Base-by-base conservation (phyloP, 2,888 invertebrate species). In the Willowsia nigromaculata region DNA sequence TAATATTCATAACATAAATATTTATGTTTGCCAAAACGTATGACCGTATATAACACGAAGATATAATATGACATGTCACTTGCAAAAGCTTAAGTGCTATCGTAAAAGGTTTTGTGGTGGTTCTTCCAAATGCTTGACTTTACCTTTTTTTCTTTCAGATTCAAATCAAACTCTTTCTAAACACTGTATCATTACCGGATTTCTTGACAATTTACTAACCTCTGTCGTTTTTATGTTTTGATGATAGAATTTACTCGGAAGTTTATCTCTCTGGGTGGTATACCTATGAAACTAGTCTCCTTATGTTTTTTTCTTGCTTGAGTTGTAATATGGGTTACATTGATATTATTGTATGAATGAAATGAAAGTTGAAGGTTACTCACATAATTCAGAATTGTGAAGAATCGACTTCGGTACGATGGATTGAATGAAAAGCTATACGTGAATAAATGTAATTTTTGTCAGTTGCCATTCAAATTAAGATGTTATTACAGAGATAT, bases 21-120 rank as follows among this genome's bases (percentile, higher is more conserved):
- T 88, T 88, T 88, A 88, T 88, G 62, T 88, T 83, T 88, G 88
- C 88, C 88, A 88, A 88, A 88, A 6, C 50, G n/a, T 30, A n/a
- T n/a, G n/a, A n/a, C n/a, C n/a, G n/a, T n/a, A n/a, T n/a, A n/a
- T 33, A n/a, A 22, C 13, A 1, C 15, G 18, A 5, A 56, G 56
- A 22, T 22, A 18, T 56, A 22, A 13, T 74, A 37, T 27, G 11
- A 56, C 15, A 1, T 22, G 56, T 13, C 18, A n/a, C 1, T 56
- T 25, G 18, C 25, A 25, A 56, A 56, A 22, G 56, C 56, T 22
- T n/a, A n/a, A n/a, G n/a, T n/a, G n/a, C n/a, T n/a, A n/a, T n/a
- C n/a, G n/a, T n/a, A n/a, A n/a, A n/a, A n/a, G n/a, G n/a, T n/a
- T n/a, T n/a, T n/a, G n/a, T 56, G 15, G 3, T 4, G 53, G 5